Evolutionary conservation across 2,113 vertebrate genomes (phyloP), one percentile per base, ranked within the genome.

Genomic region (Candoia aspera): DNA sequence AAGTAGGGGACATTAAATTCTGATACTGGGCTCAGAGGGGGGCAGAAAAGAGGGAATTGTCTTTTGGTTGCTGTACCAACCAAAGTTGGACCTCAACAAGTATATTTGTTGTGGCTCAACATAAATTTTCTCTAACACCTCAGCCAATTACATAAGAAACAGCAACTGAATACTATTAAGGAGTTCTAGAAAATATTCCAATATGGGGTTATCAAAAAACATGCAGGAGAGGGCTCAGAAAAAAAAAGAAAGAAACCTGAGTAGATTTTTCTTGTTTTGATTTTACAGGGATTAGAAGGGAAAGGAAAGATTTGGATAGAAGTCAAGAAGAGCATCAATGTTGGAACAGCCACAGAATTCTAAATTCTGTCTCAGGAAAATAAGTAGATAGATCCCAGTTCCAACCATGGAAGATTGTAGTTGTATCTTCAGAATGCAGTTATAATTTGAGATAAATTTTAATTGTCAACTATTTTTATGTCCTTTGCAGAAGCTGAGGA

Each of bases 401-500:
- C 79, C 92, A 42, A 92, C 68, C 0, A 0, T 9, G 64, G 91
- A 90, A 58, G 57, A 84, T 95, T 87, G 91, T 79, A 92, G 92
- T 89, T 93, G 88, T 90, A 90, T 90, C 92, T 91, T 90, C 96
- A 96, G 89, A 88, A 26, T 0, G 0, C 46, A 89, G 24, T 19
- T 46, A 87, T 19, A 91, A 73, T 87, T 11, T 91, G 91, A 90
- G 92, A 26, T 86, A 64, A 17, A 0, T 26, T 23, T 6, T 83
- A 95, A 97, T 92, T 95, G 59, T 0, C 90, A 83, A 84, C 46
- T 85, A 59, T 95, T 95, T 94, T 95, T 95, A 93, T 97, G 94
- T 93, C 96, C 95, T 97, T 97, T 98, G 96, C 98, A 99, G 99
- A 99, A 97, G 99, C 99, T 0, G 99, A 99, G 96, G 99, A 99